Evolutionary conservation across 1,140 invertebrate species (phyloP).

Genomic region (Apis cerana): DNA sequence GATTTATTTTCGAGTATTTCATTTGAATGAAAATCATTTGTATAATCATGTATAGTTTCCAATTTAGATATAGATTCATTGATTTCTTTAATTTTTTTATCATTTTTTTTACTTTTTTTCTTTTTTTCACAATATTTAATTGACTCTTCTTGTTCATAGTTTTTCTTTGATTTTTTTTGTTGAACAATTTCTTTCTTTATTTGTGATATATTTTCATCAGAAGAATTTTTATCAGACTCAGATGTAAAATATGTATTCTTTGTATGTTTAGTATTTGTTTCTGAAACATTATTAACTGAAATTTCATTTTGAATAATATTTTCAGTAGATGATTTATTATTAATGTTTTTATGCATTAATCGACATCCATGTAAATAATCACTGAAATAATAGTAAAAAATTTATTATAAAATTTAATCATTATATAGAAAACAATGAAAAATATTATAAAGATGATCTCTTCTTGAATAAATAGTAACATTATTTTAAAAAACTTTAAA

Average conservation of each 20-base stretch:
- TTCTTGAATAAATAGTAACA: too few species aligned
- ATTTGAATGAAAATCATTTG: neutral
- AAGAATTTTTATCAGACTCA: constrained; percentile 29
- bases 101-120: constrained; percentile 19
- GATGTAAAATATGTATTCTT: neutral
- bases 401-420: neutral
- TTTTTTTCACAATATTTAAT: constrained; percentile 21
- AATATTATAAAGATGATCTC: neutral
- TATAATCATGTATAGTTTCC: neutral
- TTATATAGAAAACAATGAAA: constrained; percentile 14
- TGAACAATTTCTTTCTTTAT: neutral
- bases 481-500: constrained; percentile 59
- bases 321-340: neutral
- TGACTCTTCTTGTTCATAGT: constrained; percentile 27
- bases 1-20: neutral
- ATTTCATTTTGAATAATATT: neutral
- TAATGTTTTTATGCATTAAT: constrained; percentile 1
- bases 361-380: constrained; percentile 66
- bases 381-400: constrained; percentile 43
- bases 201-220: neutral
- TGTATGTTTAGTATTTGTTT: neutral
- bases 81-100: constrained; percentile 2
- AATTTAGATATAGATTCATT: neutral
- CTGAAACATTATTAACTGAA: neutral
- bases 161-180: constrained; percentile 7